Evolutionary conservation across 2,113 vertebrate genomes (phyloP).

Genomic region (Callorhinus ursinus): DNA sequence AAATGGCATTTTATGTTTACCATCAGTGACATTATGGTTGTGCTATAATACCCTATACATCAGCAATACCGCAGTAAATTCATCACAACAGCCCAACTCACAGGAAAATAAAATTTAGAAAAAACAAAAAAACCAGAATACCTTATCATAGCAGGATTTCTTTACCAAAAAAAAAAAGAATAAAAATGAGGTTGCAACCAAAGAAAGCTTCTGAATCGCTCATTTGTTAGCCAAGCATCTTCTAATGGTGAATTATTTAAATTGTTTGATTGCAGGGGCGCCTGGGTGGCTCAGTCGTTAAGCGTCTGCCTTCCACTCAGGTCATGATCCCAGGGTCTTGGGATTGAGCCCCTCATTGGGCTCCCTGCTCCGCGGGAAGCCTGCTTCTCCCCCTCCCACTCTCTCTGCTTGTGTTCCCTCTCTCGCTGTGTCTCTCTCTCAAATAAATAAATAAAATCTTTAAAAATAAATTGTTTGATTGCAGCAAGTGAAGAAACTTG

Average conservation of each 20-base stretch:
- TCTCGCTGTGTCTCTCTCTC: no score
- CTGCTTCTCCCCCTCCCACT: no score
- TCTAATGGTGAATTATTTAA: constrained; percentile 10
- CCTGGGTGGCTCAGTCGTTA: no score
- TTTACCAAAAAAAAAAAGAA: background rate
- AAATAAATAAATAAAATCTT: no score
- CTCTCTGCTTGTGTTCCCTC: no score
- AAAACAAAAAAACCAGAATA: background rate
- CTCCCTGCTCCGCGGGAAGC: no score
- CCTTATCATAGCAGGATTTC: background rate
- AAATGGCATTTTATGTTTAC: constrained; percentile 7
- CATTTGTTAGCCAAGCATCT: background rate
- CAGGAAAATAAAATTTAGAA: background rate
- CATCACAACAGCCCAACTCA: constrained; percentile 33
- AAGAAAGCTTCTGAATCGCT: constrained; percentile 11
- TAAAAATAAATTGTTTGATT: background rate
- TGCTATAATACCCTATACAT: background rate
- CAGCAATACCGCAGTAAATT: background rate
- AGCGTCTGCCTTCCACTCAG: no score
- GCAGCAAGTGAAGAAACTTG: background rate
- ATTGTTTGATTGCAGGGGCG: background rate
- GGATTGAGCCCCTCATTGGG: no score
- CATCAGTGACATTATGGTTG: background rate
- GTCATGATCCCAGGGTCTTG: no score
- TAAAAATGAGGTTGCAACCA: background rate